phyloP scores from a whole-genome alignment of 2,113 vertebrate genomes.

The Diphyllodes magnificus region DNA sequence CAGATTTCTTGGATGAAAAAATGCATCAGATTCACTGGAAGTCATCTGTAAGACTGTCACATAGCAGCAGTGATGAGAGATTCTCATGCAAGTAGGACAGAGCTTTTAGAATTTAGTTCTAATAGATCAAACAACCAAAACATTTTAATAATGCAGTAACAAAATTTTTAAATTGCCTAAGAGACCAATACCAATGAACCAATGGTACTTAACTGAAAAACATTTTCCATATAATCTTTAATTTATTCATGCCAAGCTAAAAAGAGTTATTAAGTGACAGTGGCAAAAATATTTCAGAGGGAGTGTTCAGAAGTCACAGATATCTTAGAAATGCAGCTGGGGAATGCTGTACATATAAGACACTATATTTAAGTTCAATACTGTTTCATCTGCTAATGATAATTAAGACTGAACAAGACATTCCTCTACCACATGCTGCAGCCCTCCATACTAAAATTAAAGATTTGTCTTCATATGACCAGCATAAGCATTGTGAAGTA shows the following conservation, averaged over 20 bases:
- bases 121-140: slow-evolving; percentile 8
- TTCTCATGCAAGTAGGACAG: neutral
- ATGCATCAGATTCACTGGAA: slow-evolving; percentile 5
- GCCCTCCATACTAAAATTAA: neutral
- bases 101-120: slow-evolving; percentile 33
- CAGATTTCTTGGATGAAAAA: slow-evolving; percentile 24
- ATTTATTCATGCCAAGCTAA: slow-evolving; percentile 8
- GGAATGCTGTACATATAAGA: slow-evolving; percentile 14
- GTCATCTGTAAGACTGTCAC: neutral
- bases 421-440: neutral
- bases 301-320: neutral
- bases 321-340: slow-evolving; percentile 7
- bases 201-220: slow-evolving; percentile 7
- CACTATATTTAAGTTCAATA: slow-evolving; percentile 24
- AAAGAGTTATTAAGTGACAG: slow-evolving; percentile 6
- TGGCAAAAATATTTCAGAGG: slow-evolving; percentile 14
- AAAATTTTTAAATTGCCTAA: neutral
- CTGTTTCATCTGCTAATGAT: neutral
- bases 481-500: neutral
- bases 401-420: neutral
- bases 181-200: neutral
- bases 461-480: slow-evolving; percentile 7
- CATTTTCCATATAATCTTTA: neutral
- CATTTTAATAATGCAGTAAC: neutral
- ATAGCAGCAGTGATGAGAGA: slow-evolving; percentile 20